Conservation (phyloP, 2,797 vertebrate genomes). For the Pygocentrus nattereri region DNA sequence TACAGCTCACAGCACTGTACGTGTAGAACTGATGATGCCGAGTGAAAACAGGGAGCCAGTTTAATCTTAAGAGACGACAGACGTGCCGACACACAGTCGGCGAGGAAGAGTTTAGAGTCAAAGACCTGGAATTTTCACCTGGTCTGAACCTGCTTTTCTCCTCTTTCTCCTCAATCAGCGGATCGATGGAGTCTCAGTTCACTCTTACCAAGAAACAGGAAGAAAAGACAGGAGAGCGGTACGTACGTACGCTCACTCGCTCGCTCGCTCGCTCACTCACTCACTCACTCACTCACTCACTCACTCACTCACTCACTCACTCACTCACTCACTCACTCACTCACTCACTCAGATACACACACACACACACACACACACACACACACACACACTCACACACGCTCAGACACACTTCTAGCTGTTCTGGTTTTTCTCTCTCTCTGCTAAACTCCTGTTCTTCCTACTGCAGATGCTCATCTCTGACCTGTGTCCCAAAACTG, state of each 20-base stretch:
- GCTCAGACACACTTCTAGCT: background rate
- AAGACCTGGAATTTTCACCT: no score
- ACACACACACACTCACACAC: slow-evolving; percentile 5
- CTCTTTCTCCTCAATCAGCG: slow-evolving; percentile 37
- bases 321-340: slow-evolving; percentile 1
- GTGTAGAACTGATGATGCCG: no score
- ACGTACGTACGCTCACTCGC: slow-evolving; percentile 1
- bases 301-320: background rate
- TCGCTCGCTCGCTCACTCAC: background rate
- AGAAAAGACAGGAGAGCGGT: slow-evolving; percentile 54
- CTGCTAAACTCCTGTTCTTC: background rate
- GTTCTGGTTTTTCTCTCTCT: background rate
- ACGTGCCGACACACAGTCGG: no score
- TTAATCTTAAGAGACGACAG: no score
- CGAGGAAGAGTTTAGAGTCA: no score
- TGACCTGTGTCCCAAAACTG: background rate
- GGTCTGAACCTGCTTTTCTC: background rate
- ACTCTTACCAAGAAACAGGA: slow-evolving; percentile 57
- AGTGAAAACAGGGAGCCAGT: no score
- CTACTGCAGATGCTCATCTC: background rate
- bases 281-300: background rate
- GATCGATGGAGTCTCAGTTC: slow-evolving; percentile 63
- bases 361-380: background rate
- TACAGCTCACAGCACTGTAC: no score
- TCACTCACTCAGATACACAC: background rate